Conservation (phyloP, 2,888 invertebrate species). For the Unio delphinus region DNA sequence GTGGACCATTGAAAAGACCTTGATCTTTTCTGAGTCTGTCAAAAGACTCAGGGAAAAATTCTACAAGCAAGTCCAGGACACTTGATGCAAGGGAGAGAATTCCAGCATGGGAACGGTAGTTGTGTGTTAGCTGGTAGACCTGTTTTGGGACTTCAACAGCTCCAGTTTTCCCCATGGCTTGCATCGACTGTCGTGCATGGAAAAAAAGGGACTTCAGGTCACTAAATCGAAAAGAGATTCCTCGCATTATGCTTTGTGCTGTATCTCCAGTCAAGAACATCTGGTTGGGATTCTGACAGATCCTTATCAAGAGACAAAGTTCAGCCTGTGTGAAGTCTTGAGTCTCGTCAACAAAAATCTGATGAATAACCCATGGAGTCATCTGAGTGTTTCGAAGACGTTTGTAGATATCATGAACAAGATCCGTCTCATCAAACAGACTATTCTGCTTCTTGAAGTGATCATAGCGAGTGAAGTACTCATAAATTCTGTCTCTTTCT, state of each 20-base stretch:
- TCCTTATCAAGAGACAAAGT: conserved; percentile 54
- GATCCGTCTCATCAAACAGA: conserved; percentile 56
- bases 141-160: conserved; percentile 46
- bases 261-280: conserved; percentile 66
- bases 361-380: conserved; percentile 44
- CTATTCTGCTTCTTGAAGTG: conserved; percentile 36
- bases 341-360: conserved; percentile 65
- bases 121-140: conserved; percentile 60
- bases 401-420: conserved; percentile 40
- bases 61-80: conserved; percentile 59
- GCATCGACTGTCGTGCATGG: conserved; percentile 50
- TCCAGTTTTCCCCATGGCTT: conserved; percentile 36
- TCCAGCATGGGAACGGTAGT: conserved; percentile 65
- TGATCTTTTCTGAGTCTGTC: conserved; percentile 61
- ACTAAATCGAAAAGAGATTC: conserved; percentile 62
- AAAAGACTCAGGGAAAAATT: conserved; percentile 65
- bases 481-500: conserved; percentile 45
- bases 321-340: conserved; percentile 67
- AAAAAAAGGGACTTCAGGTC: conserved; percentile 60
- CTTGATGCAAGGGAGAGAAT: conserved; percentile 61
- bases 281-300: conserved; percentile 61
- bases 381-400: conserved; percentile 24
- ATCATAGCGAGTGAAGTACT: conserved; percentile 43
- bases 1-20: conserved; percentile 61
- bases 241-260: conserved; percentile 68